Percentiles rank a stretch among this genome's conserved stretches.
Conservation (phyloP, 2,797 vertebrate genomes). For the Tragopan temminckii region DNA sequence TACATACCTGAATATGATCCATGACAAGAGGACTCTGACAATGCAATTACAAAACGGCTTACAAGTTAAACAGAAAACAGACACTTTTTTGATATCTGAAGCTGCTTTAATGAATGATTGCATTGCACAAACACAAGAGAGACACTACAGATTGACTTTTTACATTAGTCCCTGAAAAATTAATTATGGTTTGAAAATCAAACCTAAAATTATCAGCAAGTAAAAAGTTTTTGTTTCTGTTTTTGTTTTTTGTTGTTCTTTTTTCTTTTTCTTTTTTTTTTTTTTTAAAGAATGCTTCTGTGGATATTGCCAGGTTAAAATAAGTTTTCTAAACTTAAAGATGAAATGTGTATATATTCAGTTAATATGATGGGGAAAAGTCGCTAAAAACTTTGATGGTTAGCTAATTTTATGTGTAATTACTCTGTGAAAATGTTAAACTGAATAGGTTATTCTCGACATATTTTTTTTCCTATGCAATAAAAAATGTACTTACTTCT, state of each 20-base stretch:
- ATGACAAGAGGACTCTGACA: slow-evolving; percentile 25
- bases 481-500: slow-evolving; percentile 74
- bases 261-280: no score
- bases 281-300: not conserved
- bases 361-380: slow-evolving; percentile 50
- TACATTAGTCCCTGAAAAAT: not conserved
- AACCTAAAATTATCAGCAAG: not conserved
- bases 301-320: slow-evolving; percentile 38
- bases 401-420: slow-evolving; percentile 74
- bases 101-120: not conserved
- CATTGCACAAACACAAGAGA: not conserved
- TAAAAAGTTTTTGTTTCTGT: not conserved
- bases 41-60: slow-evolving; percentile 32
- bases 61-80: slow-evolving; percentile 54
- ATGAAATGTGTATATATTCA: slow-evolving; percentile 31
- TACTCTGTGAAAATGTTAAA: slow-evolving; percentile 76
- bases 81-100: slow-evolving; percentile 32
- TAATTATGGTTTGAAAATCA: not conserved
- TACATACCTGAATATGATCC: slow-evolving; percentile 57
- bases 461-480: slow-evolving; percentile 47
- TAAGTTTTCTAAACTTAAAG: slow-evolving; percentile 12
- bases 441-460: slow-evolving; percentile 60
- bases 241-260: no score
- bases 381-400: slow-evolving; percentile 54
- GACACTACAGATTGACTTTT: not conserved